Evolutionary conservation across 1,140 invertebrate species (phyloP), one percentile per base, ranked within the genome.

Genomic region (Zeugodacus cucurbitae): DNA sequence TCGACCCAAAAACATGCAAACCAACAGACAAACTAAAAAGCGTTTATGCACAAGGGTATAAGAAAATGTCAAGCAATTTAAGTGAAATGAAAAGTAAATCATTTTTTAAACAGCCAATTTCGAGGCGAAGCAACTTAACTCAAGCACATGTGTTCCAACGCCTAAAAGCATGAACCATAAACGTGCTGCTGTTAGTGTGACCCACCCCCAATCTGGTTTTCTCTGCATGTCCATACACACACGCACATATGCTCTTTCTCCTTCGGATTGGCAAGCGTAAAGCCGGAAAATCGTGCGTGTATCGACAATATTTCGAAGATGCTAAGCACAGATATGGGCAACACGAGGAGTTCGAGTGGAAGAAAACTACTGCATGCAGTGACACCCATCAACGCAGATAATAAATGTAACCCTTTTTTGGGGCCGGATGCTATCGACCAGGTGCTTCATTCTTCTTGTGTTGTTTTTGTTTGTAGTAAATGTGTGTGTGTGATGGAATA

Each of bases 41-140:
- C 29, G 29, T 4, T 8, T 5, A 10, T 20, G 34, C 64, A 17
- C 64, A 29, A 74, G 20, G 67, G 1, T 37, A 74, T 74, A 4
- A 11, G 32, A 74, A 74, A 74, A 74, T 37, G 34, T 74, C 67
- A 74, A 74, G 32, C 67, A 74, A 74, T 74, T 74, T 74, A 74
- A 74, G 20, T 74, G 20, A 74, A 74, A 74, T 74, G 67, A 74
- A 74, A 74, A 74, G 32, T 32, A 74, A 74, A 74, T 74, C 17
- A 74, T 34, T 74, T 74, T 74, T 74, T 74, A 74, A 74, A 37
- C 67, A 74, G 20, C 26, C 59, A 62, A 62, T 26, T 22, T n/a
- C n/a, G 26, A 26, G 29, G 20, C 32, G 32, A 74, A 22, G 34
- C 22, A 41, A 74, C 34, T 74, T 20, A 74, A 41, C 32, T 41